Base-by-base conservation (phyloP, 2,888 invertebrate genomes). In the Agonopterix arenella region DNA sequence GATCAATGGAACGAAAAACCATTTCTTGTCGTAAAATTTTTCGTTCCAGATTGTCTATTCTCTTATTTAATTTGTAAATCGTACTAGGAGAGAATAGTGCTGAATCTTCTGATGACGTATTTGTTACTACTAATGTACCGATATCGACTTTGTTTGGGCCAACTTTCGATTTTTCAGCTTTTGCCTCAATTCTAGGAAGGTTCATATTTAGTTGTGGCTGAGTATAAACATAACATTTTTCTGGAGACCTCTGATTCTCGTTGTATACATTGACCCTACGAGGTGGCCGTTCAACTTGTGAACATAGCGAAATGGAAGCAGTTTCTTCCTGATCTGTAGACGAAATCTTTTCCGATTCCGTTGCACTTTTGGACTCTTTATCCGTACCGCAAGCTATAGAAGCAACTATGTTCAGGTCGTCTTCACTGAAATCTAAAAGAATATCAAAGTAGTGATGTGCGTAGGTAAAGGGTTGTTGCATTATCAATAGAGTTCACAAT, bases 11-110 rank as follows among this genome's bases (percentile, higher is more conserved):
- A 58, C 76, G 78, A 63, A 82, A 76, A 51, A 83, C 77, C 80
- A 79, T 82, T 68, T 84, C 84, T 70, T 84, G 85, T 59, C 60
- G 70, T 48, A 78, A 61, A 61, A 84, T 61, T 71, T 80, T 84
- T 57, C 70, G 74, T 60, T 85, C 82, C 59, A 88, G 67, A 44
- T 75, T 57, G 56, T 82, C 72, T 55, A 86, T 71, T 70, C 79
- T 73, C 60, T 75, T 76, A 52, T 73, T 64, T 53, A 84, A 66
- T 52, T 69, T 73, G 40, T 63, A 58, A 49, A 84, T 63, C 44
- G 68, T 66, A 48, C 56, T 62, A 55, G 55, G 51, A 42, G 69
- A 63, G 1, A 28, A 28, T 28, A 28, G 28, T 46, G 64, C 57
- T n/a, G 62, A 68, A 52, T 70, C 62, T 52, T 77, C 71, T n/a